Evolutionary conservation across 2,113 vertebrate species (phyloP).

Genomic region (Fregata magnificens): DNA sequence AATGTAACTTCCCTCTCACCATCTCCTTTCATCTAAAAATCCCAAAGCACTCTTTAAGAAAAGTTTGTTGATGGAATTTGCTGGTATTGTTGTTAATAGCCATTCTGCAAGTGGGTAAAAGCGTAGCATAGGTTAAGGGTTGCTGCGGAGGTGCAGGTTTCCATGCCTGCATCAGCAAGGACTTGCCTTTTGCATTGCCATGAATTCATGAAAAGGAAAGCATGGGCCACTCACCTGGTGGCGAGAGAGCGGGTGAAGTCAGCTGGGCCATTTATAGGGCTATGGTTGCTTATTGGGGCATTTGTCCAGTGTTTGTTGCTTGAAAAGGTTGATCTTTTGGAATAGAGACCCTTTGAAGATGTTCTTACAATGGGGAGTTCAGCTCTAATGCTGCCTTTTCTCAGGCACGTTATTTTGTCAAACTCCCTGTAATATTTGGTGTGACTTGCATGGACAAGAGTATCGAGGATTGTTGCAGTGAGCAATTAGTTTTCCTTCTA

Average conservation of each 20-base stretch:
- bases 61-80: neutral
- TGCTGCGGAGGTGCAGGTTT: neutral
- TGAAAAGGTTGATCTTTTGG: neutral
- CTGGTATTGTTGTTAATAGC: neutral
- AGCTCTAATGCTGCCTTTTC: neutral
- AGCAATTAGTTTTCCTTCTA: neutral
- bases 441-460: neutral
- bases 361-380: neutral
- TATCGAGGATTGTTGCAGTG: neutral
- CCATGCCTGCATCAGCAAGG: neutral
- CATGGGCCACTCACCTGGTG: accelerated
- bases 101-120: neutral
- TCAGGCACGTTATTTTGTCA: neutral
- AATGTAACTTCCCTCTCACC: neutral
- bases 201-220: neutral
- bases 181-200: neutral
- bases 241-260: neutral
- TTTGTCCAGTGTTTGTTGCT: neutral
- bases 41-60: neutral
- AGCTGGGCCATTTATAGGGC: neutral
- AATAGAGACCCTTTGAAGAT: neutral
- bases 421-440: neutral
- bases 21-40: neutral
- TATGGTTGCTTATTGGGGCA: neutral
- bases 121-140: neutral